These are phyloP conservation scores for Drosophila flavopinicola DNA, from an alignment of 2,888 invertebrate species.

Conservation along the genomic window DNA sequence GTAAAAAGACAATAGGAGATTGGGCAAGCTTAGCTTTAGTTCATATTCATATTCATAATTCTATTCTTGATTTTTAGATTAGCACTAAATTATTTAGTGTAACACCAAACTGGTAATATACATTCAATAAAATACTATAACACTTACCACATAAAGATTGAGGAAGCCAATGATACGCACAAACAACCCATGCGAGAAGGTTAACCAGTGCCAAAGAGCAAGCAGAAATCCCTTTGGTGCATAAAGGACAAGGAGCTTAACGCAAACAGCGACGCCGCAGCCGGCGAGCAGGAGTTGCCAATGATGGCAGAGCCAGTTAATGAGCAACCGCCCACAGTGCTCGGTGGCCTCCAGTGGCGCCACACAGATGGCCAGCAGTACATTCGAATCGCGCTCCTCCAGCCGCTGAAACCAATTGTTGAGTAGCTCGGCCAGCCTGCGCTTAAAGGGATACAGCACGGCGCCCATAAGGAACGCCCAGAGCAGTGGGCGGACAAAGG, in stretches of 20 bases:
- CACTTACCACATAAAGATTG: constrained; percentile 81
- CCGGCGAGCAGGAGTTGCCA: constrained; percentile 86
- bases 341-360: constrained; percentile 92
- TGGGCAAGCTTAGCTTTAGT: no score
- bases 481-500: constrained; percentile 96
- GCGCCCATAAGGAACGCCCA: constrained; percentile 99
- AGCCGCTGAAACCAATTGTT: constrained; percentile 91
- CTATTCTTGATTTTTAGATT: no score
- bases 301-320: constrained; percentile 89
- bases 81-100: no score
- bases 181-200: constrained; percentile 82
- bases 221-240: constrained; percentile 87
- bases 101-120: no score
- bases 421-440: constrained; percentile 90
- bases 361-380: constrained; percentile 86
- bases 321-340: constrained; percentile 90
- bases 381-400: constrained; percentile 88
- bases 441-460: constrained; percentile 97
- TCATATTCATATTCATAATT: no score
- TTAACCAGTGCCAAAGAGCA: constrained; percentile 85
- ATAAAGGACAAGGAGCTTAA: constrained; percentile 84
- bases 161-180: constrained; percentile 80
- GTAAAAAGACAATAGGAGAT: no score
- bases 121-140: not conserved
- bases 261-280: constrained; percentile 76